Conservation (phyloP, 2,888 invertebrate species). For the Rhagonycha lutea region DNA sequence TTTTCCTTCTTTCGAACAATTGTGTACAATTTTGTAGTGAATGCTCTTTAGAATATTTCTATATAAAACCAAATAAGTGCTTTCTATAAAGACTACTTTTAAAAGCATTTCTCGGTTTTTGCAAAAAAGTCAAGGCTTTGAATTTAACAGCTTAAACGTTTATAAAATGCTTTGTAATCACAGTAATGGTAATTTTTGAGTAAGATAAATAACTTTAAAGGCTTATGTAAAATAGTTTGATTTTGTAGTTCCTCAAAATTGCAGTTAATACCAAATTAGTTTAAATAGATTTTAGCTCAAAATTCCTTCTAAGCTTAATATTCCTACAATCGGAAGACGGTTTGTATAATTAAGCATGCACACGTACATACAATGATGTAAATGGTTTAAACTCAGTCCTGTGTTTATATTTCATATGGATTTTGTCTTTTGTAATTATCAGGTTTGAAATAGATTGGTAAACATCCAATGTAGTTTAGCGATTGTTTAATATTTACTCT, state of each 20-base stretch:
- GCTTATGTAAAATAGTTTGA: neutral
- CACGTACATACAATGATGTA: neutral
- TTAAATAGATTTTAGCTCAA: neutral
- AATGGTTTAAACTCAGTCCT: neutral
- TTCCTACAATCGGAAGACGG: too few relatives aligned
- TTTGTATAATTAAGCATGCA: too few relatives aligned
- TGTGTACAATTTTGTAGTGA: neutral
- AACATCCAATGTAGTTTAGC: neutral
- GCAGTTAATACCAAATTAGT: neutral
- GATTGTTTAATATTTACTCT: neutral
- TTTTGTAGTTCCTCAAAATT: neutral
- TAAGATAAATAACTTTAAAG: neutral
- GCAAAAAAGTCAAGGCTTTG: neutral
- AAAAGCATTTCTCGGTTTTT: neutral
- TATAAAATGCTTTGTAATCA: neutral
- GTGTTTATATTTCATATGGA: neutral
- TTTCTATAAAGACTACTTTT: neutral
- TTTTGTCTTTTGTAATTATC: neutral
- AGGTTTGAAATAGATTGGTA: neutral
- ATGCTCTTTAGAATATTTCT: neutral
- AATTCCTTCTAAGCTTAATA: neutral
- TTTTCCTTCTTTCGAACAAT: neutral
- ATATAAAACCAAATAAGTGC: neutral
- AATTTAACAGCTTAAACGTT: neutral
- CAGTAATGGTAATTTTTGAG: neutral